Evolutionary conservation across 2,797 vertebrate genomes (phyloP).

Genomic region (Takifugu ocellatus): DNA sequence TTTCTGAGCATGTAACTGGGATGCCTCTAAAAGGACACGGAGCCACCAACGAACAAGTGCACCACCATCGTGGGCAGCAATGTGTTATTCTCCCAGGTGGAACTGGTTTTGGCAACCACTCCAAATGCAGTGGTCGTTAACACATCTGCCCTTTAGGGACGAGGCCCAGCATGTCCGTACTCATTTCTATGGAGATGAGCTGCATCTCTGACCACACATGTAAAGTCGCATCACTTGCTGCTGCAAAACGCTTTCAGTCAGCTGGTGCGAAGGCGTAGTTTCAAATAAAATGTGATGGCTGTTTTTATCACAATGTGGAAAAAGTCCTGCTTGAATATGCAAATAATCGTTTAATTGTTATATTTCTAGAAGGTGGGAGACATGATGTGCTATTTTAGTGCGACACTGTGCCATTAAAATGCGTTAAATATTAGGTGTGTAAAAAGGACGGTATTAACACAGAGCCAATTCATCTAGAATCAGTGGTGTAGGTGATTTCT

Average conservation of each 20-base stretch:
- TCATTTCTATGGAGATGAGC: slow-evolving; percentile 76
- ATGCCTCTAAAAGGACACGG: no score
- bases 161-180: slow-evolving; percentile 36
- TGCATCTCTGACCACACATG: slow-evolving; percentile 50
- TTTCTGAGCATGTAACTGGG: not conserved
- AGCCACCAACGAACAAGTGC: slow-evolving; percentile 6
- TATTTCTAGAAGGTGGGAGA: no score
- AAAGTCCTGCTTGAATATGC: slow-evolving; percentile 7
- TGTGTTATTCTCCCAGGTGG: slow-evolving; percentile 28
- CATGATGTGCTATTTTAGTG: no score
- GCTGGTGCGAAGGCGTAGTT: slow-evolving; percentile 1
- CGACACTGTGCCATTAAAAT: not conserved
- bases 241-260: slow-evolving; percentile 7
- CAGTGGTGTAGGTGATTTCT: slow-evolving; percentile 38
- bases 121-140: slow-evolving; percentile 54
- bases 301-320: slow-evolving; percentile 3
- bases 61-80: slow-evolving; percentile 23
- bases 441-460: slow-evolving; percentile 17
- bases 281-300: slow-evolving; percentile 17
- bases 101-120: slow-evolving; percentile 35
- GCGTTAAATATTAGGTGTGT: slow-evolving; percentile 7
- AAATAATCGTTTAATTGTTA: slow-evolving; percentile 6
- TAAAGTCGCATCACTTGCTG: slow-evolving; percentile 45
- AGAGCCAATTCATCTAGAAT: slow-evolving; percentile 18
- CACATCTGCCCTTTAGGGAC: slow-evolving; percentile 34